These are phyloP conservation scores for Protobothrops flavoviridis DNA, from an alignment of 2,113 vertebrate species.

Conservation along the genomic window DNA sequence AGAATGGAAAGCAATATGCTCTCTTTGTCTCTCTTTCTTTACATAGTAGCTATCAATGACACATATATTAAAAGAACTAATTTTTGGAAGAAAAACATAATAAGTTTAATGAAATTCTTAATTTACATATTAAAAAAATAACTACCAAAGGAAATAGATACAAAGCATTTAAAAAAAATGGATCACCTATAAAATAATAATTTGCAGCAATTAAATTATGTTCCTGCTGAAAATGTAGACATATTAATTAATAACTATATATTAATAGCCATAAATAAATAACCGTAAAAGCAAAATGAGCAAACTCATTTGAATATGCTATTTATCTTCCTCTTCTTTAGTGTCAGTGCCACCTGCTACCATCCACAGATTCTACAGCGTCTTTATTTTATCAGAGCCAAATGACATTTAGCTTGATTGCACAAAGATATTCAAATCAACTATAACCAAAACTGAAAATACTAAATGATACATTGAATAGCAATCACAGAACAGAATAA, in stretches of 20 bases:
- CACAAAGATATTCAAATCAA: background rate
- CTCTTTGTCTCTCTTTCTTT: background rate
- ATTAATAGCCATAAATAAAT: slow-evolving; percentile 23
- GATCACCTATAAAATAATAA: background rate
- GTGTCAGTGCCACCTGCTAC: background rate
- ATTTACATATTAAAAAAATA: background rate
- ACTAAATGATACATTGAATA: background rate
- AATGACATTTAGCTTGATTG: slow-evolving; percentile 5
- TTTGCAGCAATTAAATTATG: background rate
- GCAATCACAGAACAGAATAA: background rate
- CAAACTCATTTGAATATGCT: slow-evolving; percentile 4
- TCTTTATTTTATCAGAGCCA: slow-evolving; percentile 6
- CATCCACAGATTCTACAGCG: background rate
- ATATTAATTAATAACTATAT: slow-evolving; percentile 16
- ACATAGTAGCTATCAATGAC: background rate
- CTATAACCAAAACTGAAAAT: background rate
- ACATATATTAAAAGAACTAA: background rate
- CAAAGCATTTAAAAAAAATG: background rate
- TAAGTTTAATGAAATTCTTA: background rate
- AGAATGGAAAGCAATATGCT: background rate
- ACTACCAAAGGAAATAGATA: background rate
- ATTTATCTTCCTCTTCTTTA: slow-evolving; percentile 3
- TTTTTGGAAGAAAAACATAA: background rate
- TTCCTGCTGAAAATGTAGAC: background rate
- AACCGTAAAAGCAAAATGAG: background rate